Percentiles rank a stretch among this genome's conserved stretches.
These are phyloP conservation scores for Idaea dimidiata DNA, from an alignment of 2,888 invertebrate species.

Conservation along the genomic window DNA sequence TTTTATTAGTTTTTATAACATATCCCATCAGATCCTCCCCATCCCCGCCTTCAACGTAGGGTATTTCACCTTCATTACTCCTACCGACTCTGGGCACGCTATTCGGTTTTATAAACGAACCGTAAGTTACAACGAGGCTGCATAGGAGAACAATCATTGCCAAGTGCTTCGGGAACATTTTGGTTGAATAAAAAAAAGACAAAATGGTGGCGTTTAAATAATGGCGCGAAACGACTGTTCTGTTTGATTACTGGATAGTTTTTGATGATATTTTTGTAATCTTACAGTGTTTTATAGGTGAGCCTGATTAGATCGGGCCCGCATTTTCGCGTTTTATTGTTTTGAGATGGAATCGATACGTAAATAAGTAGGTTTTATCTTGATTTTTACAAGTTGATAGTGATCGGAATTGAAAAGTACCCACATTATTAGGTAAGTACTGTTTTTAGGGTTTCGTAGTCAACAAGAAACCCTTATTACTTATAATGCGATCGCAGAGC, in stretches of 20 bases:
- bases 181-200: conserved; percentile 30
- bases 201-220: conserved; percentile 27
- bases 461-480: too few relatives aligned
- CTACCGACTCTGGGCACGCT: conserved; percentile 71
- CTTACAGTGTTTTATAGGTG: conserved; percentile 45
- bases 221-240: conserved; percentile 1
- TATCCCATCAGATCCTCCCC: conserved; percentile 67
- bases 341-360: not conserved
- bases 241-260: conserved; percentile 9
- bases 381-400: not conserved
- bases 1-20: conserved; percentile 72
- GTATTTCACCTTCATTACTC: conserved; percentile 63
- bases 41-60: conserved; percentile 61
- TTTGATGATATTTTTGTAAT: conserved; percentile 32
- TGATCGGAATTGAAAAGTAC: not conserved
- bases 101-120: conserved; percentile 71
- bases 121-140: conserved; percentile 51
- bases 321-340: conserved; percentile 30
- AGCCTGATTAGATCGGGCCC: conserved; percentile 52
- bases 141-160: conserved; percentile 45
- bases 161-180: conserved; percentile 52
- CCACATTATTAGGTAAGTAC: not conserved
- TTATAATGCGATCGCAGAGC: too few relatives aligned
- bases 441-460: not conserved
- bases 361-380: not conserved